Percentiles rank a stretch among this genome's conserved stretches.
Evolutionary conservation across 2,113 vertebrate genomes (phyloP).

Genomic region (Uropsilus gracilis): DNA sequence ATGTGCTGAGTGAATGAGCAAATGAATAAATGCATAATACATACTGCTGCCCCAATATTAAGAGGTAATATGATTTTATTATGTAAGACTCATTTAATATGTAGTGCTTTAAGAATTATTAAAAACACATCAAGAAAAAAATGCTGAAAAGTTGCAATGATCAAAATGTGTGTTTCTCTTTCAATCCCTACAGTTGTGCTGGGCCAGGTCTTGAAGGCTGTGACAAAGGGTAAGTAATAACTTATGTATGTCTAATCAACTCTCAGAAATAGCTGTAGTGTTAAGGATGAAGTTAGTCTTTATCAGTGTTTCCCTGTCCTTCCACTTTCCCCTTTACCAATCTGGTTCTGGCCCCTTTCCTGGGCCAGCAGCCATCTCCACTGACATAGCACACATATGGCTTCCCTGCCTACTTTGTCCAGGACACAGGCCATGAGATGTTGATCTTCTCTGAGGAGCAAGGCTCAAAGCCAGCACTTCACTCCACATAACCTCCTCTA

Average conservation of each 20-base stretch:
- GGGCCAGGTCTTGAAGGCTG: conserved; percentile 87
- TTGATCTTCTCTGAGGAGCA: fast-evolving
- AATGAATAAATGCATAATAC: background rate
- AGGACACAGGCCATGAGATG: fast-evolving
- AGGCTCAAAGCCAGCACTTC: fast-evolving
- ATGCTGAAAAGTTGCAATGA: background rate
- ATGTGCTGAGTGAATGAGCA: background rate
- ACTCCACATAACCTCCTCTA: fast-evolving
- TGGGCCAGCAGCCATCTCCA: background rate
- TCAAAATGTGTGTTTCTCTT: conserved; percentile 8
- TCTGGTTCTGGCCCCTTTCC: background rate
- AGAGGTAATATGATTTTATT: background rate
- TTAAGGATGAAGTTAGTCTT: fast-evolving
- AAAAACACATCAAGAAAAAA: background rate
- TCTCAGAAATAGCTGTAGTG: fast-evolving
- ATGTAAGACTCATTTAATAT: background rate
- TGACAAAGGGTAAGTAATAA: conserved; percentile 77
- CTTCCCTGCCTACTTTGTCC: too few relatives aligned
- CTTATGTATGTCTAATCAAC: background rate
- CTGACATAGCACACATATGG: background rate
- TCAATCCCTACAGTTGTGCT: conserved; percentile 80
- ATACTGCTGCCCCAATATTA: background rate
- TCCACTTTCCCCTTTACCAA: fast-evolving
- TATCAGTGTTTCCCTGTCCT: fast-evolving
- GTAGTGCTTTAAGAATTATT: background rate